Conservation (phyloP, 2,888 invertebrate species). For the Agrotis exclamationis region DNA sequence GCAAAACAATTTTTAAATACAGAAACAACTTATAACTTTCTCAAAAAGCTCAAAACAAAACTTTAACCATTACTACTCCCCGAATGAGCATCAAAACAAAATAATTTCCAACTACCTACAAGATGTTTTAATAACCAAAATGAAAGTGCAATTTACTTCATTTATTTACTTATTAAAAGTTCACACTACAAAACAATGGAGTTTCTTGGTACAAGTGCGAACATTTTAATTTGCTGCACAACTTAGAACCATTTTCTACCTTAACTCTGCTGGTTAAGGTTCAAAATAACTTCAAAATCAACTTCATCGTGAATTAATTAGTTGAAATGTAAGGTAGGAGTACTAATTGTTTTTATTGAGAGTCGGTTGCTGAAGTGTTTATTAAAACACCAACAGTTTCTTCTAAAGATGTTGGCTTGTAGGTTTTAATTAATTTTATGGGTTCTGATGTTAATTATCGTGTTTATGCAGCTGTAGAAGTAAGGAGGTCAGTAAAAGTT, state of each 20-base stretch:
- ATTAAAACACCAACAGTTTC: conserved; percentile 42
- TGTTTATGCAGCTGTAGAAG: background rate
- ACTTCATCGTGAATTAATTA: conserved; percentile 45
- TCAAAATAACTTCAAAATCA: background rate
- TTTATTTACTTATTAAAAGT: conserved; percentile 50
- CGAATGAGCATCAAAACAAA: conserved; percentile 1
- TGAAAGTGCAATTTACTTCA: conserved; percentile 40
- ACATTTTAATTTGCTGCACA: conserved; percentile 44
- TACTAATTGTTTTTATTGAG: conserved; percentile 57
- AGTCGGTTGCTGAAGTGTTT: conserved; percentile 42
- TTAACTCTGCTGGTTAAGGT: accelerated
- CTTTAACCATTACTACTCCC: background rate
- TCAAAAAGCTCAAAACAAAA: background rate
- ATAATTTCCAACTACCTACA: conserved; percentile 4
- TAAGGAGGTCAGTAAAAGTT: conserved; percentile 10
- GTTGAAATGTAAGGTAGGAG: conserved; percentile 20
- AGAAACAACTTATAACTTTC: background rate
- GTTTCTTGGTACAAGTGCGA: conserved; percentile 38
- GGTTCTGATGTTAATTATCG: conserved; percentile 26
- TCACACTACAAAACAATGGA: conserved; percentile 50
- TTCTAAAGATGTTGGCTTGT: conserved; percentile 22
- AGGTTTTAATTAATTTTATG: conserved; percentile 38
- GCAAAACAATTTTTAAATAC: background rate
- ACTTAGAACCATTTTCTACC: background rate
- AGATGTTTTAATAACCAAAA: conserved; percentile 39